Percentiles rank a stretch among this genome's conserved stretches.
phyloP scores from a whole-genome alignment of 2,113 vertebrate species.

The Dasyprocta punctata region DNA sequence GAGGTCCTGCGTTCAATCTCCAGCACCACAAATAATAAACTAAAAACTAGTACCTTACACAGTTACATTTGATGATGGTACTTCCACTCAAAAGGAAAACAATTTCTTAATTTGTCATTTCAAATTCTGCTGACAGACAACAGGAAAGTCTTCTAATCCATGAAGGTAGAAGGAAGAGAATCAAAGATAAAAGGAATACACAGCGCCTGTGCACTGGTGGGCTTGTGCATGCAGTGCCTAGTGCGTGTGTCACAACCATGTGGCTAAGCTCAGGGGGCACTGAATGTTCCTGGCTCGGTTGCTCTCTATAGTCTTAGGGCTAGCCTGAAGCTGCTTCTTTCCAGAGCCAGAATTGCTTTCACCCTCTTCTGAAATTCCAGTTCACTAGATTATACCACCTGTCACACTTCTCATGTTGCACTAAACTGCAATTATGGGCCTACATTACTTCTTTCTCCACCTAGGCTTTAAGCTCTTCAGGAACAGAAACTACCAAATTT shows the following conservation, averaged over 20 bases:
- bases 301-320: not conserved
- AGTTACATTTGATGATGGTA: not conserved
- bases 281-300: not conserved
- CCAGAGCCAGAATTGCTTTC: not conserved
- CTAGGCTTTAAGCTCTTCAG: not conserved
- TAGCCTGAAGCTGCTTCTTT: not conserved
- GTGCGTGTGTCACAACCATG: not conserved
- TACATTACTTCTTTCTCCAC: not conserved
- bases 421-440: conserved; percentile 22
- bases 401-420: not conserved
- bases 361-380: not conserved
- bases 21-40: not conserved
- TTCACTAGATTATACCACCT: not conserved
- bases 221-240: not conserved
- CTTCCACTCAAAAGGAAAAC: not conserved
- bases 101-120: not conserved
- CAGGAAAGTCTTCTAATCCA: conserved; percentile 6
- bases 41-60: not conserved
- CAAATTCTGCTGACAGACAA: not conserved
- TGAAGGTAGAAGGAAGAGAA: conserved; percentile 1
- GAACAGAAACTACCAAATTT: not conserved
- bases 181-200: not conserved
- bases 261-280: not conserved
- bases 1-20: not conserved
- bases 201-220: not conserved